A percentile compares a stretch with the other conserved stretches of the same genome.
These are phyloP conservation scores for Drosophila setosimentum DNA, from an alignment of 2,888 invertebrate species.

Conservation along the genomic window DNA sequence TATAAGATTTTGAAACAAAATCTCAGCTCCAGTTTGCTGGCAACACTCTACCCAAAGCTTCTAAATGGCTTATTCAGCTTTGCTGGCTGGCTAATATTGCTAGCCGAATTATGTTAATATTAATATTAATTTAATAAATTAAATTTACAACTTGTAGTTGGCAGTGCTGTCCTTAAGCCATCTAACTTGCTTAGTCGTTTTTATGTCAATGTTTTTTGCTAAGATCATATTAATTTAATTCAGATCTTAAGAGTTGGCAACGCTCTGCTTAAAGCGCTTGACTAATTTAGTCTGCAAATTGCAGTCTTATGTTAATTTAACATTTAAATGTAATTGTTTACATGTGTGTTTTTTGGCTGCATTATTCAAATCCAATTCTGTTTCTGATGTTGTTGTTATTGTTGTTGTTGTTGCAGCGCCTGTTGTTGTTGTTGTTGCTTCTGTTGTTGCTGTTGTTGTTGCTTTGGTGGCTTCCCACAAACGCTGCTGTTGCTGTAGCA, in stretches of 20 bases:
- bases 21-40: neutral
- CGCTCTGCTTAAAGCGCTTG: neutral
- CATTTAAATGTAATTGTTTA: neutral
- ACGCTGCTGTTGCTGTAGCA: conserved; percentile 79
- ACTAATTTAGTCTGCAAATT: neutral
- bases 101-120: neutral
- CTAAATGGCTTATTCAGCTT: neutral
- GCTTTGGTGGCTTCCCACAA: conserved; percentile 69
- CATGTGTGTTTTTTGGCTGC: conserved; percentile 18
- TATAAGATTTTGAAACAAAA: neutral
- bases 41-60: neutral
- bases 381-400: conserved; percentile 25
- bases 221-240: neutral
- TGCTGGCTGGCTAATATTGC: neutral
- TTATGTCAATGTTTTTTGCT: neutral
- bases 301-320: neutral
- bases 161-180: neutral
- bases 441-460: conserved; percentile 8
- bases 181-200: neutral
- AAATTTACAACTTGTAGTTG: too few relatives aligned
- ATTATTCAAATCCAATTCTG: conserved; percentile 39
- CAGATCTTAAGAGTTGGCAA: conserved; percentile 10
- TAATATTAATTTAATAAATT: neutral
- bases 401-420: conserved; percentile 21
- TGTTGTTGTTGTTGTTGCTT: conserved; percentile 20